Evolutionary conservation across 2,888 invertebrate species (phyloP).

Genomic region (Acleris literana): DNA sequence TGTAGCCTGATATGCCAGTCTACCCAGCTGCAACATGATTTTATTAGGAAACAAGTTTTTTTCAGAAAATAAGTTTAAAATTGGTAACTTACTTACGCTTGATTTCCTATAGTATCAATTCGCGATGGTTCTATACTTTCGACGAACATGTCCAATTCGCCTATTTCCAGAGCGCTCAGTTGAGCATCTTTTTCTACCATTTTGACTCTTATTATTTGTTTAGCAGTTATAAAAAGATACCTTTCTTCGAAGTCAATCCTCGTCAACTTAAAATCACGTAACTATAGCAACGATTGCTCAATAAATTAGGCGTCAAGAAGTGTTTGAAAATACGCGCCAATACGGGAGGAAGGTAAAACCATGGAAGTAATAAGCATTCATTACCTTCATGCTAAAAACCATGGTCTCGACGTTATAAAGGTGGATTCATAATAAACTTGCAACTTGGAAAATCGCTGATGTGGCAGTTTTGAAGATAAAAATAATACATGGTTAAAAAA

Average conservation of each 20-base stretch:
- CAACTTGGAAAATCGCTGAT: too few relatives aligned
- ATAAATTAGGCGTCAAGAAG: constrained; percentile 32
- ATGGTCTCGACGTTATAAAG: too few relatives aligned
- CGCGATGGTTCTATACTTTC: constrained; percentile 87
- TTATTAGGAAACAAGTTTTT: too few relatives aligned
- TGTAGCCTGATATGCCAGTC: constrained; percentile 92
- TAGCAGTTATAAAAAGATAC: background rate
- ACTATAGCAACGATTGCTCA: constrained; percentile 53
- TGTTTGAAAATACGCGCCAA: constrained; percentile 42
- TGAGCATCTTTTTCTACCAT: constrained; percentile 81
- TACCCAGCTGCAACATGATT: constrained; percentile 86
- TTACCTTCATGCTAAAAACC: too few relatives aligned
- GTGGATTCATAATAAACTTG: too few relatives aligned
- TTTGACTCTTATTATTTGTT: constrained; percentile 36
- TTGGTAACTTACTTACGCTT: constrained; percentile 61
- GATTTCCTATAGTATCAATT: constrained; percentile 87
- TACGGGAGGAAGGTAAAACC: constrained; percentile 26
- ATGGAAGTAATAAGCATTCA: background rate
- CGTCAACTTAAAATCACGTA: constrained; percentile 37
- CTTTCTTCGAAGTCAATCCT: background rate
- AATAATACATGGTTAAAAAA: too few relatives aligned
- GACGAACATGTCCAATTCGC: constrained; percentile 90
- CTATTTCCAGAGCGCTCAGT: constrained; percentile 83
- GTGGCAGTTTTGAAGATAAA: too few relatives aligned
- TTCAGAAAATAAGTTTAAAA: too few relatives aligned